Base-by-base conservation (phyloP, 2,888 invertebrate genomes). In the Encarsia formosa region DNA sequence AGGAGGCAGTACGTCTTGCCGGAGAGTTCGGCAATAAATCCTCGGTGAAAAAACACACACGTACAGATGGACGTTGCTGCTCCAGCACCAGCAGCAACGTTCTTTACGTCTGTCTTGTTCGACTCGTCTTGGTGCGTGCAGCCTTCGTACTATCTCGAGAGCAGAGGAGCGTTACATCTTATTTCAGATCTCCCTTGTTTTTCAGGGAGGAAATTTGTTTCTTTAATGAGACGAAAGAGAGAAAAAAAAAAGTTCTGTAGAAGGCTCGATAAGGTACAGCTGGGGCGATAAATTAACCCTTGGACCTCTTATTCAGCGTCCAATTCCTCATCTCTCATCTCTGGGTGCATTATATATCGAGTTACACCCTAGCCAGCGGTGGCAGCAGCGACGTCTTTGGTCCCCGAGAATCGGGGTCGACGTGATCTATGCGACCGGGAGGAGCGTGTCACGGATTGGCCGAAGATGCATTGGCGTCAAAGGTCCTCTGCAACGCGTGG, bases 1-100 rank as follows among this genome's bases (percentile, higher is more conserved):
- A 13, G 9, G 37, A 37, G 37, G 5, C 6, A 16, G 37, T 4
- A 4, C 15, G 5, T 13, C 5, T 6, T 4, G 20, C 19, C 16
- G 5, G 11, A 20, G 66, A 71, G 70, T 71, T 70, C 65, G 69
- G 69, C 68, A 69, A 71, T 71, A 71, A 71, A 71, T 71, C 71
- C n/a, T 53, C 66, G 66, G 63, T 68, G 69, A 68, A 71, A 70
- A 70, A 71, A 71, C 66, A 65, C 65, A 60, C 62, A 60, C 62
- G 52, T 9, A 29, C 13, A 8, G 29, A 13, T 9, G 29, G 8
- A 13, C 8, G 13, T 15, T 35, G 35, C 35, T 8, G 16, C 35
- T 16, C 2, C 35, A n/a, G 38, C 49, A 32, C n/a, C n/a, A n/a
- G n/a, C n/a, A n/a, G n/a, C n/a, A n/a, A n/a, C n/a, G n/a, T n/a